Base-by-base conservation (phyloP, 2,888 invertebrate species). In the Lasioglossum leucozonium region DNA sequence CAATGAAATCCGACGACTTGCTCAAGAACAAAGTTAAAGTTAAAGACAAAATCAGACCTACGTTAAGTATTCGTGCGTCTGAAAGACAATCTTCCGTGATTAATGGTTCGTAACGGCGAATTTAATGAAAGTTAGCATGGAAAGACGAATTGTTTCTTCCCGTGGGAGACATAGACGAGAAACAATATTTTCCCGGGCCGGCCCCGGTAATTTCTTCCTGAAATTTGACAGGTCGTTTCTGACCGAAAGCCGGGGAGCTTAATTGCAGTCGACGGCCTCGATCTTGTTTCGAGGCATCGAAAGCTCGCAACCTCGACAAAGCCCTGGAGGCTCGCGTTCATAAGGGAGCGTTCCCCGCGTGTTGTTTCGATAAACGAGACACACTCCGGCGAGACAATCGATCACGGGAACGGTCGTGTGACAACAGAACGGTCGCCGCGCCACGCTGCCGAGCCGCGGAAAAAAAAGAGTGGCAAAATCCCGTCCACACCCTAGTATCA, bases 361-460 rank as follows among this genome's bases (percentile, higher is more conserved):
- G 40, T 71, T 71, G 42, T 71, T 42, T 44, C 62, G 78, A 81
- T 72, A 65, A 72, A 65, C 30, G 18, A 42, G 51, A 55, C 62
- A 62, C 40, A 26, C 30, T 13, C 11, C 22, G 51, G 4, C n/a
- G 42, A 44, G 65, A 72, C 44, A 79, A 79, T 79, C 79, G 72
- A 72, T 72, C 79, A 79, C 18, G 0, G 72, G 44, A 16, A 34
- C 37, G 37, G 22, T 67, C 67, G 37, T 65, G 65, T 34, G 65
- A 65, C 65, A 65, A 67, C 67, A 67, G 67, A 18, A 22, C 22
- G 67, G 22, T 22, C 22, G 10, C 2, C 26, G n/a, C 44, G 44
- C 16, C 44, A 0, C 16, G 44, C 1, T 10, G 30, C 8, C n/a
- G n/a, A n/a, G n/a, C n/a, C n/a, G n/a, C n/a, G n/a, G 47, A 22